Base-by-base conservation (phyloP, 2,797 vertebrate genomes). In the Oophaga sylvatica region DNA sequence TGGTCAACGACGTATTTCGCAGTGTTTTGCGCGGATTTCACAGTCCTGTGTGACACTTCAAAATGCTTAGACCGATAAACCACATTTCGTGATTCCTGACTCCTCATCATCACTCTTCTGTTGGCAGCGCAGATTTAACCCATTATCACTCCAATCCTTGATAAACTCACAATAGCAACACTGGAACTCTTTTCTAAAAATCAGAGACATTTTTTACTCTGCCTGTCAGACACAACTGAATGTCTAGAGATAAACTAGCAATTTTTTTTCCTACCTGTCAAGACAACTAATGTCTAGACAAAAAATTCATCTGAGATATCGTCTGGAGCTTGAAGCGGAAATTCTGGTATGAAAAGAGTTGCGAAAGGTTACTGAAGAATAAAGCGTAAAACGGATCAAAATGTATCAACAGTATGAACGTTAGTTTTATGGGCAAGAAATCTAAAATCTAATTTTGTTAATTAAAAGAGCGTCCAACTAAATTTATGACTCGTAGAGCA, bases 281-380 rank as follows among this genome's bases (percentile, higher is more conserved):
- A 31, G 20, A 73, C 29, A 31, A 4, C 31, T 73, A 19, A 41
- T 41, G 31, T 75, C 71, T 35, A 45, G 0, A n/a, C 0, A 31
- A 75, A 13, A 31, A 19, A 20, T 48, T 45, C 20, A 19, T 41
- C 67, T 20, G 70, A 73, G 31, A 73, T 73, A 15, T 70, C 68
- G 31, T 35, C 29, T 35, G 68, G 29, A 70, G 68, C 29, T 68
- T 29, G 5, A 16, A 1, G 26, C 5, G 67, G 67, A n/a, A n/a
- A 67, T n/a, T 67, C 65, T 67, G 65, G 65, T 26, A 67, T 67
- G 26, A 67, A 67, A 48, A 67, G 65, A 26, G 65, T 67, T 67
- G n/a, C 65, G 13, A 11, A 11, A 67, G 65, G 65, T 26, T 26
- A 67, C n/a, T 4, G n/a, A 26, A 29, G 26, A 26, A 70, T 31